These are phyloP conservation scores for Actinernus sp. DNA, from an alignment of 92 coral and sea anemone genomes.

Conservation along the genomic window DNA sequence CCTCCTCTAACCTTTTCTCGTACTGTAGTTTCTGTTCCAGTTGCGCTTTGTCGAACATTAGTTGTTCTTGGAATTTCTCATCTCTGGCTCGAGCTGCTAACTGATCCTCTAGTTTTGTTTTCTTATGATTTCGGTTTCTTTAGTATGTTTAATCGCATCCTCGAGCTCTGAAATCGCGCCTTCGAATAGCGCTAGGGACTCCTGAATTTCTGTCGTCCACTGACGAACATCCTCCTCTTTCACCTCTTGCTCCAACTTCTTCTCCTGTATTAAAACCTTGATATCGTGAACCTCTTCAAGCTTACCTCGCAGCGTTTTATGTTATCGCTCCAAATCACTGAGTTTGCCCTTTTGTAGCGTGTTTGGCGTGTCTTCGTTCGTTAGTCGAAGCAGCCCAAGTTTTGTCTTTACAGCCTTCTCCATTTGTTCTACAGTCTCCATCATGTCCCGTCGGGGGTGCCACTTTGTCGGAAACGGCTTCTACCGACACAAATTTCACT, in stretches of 20 bases:
- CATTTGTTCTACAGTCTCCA: no score
- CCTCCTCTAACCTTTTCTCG: conserved; percentile 29
- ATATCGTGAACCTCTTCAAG: conserved; percentile 7
- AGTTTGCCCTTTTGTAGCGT: background rate
- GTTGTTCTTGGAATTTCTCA: no score
- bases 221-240: conserved; percentile 2
- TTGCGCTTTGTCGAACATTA: no score
- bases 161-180: conserved; percentile 3
- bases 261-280: conserved; percentile 7
- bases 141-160: background rate
- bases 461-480: no score
- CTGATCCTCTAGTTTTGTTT: background rate
- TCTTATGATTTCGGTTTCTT: background rate
- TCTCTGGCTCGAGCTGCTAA: no score
- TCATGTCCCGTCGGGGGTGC: no score
- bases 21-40: conserved; percentile 31
- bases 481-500: no score
- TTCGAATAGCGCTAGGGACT: conserved; percentile 5
- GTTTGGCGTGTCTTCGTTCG: conserved; percentile 3
- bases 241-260: conserved; percentile 7
- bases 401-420: conserved; percentile 1
- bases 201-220: background rate
- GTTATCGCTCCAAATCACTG: conserved; percentile 6
- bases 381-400: conserved; percentile 1
- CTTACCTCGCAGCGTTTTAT: conserved; percentile 2